Evolutionary conservation across 2,113 vertebrate genomes (phyloP), one percentile per base, ranked within the genome.

Genomic region (Rhagologus leucostigma): DNA sequence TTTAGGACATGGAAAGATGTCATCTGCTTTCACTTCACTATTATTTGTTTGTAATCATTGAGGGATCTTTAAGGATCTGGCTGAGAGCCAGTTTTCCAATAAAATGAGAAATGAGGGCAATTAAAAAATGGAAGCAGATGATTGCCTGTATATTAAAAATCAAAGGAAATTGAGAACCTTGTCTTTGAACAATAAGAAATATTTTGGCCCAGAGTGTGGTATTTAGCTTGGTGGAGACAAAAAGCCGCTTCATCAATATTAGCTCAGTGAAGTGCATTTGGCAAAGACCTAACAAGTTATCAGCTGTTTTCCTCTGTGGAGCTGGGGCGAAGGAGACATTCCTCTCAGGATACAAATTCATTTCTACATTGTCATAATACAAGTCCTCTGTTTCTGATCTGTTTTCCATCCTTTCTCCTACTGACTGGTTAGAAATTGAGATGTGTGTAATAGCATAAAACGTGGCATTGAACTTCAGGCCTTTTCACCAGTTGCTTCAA

Each of bases 31-130:
- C 77, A 95, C 64, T 91, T 94, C 29, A 0, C 52, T 70, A 3
- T 80, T 93, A n/a, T 37, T 95, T 77, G 74, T 77, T 81, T 91
- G 83, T 71, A 78, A 74, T 95, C 67, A 74, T 8, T 37, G 67
- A 74, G 42, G 35, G 67, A 75, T 80, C 68, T 95, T 94, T 84
- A 94, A 96, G 56, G 39, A 64, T 64, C 35, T 4, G 29, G 17
- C 71, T 64, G 35, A 78, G 4, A 91, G 68, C 85, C 87, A 90
- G 35, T 78, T 86, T 96, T 86, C 87, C 53, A 91, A 77, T 64
- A 90, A 94, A 95, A 95, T 88, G 90, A 94, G 60, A 93, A 96
- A 97, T 60, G 79, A 94, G 64, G 60, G 35, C 83, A 96, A 93
- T 96, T 97, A 93, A 96, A 93, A 96, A 71, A 83, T 92, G 76